Evolutionary conservation across 2,888 invertebrate species (phyloP).

Genomic region (Subacronicta megacephala): DNA sequence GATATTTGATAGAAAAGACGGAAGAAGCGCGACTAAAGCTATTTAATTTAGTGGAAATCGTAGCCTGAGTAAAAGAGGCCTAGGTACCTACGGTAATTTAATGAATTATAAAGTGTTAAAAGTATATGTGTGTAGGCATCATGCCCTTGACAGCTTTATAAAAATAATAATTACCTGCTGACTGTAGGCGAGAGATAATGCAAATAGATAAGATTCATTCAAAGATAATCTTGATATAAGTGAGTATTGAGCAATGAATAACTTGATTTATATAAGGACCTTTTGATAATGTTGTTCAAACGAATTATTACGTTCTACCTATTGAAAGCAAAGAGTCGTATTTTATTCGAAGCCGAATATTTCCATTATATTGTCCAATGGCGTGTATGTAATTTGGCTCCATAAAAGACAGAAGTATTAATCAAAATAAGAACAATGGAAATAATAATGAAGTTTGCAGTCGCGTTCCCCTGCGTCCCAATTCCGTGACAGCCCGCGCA

Average conservation of each 20-base stretch:
- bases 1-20: too few species aligned
- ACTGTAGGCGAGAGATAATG: slow-evolving; percentile 43
- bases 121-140: slow-evolving; percentile 11
- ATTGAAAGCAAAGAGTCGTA: slow-evolving; percentile 16
- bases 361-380: slow-evolving; percentile 5
- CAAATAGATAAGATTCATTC: slow-evolving; percentile 28
- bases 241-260: slow-evolving; percentile 38
- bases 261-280: slow-evolving; percentile 28
- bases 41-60: too few species aligned
- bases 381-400: slow-evolving; percentile 42
- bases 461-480: slow-evolving; percentile 57
- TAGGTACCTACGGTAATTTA: too few species aligned
- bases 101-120: slow-evolving; percentile 16
- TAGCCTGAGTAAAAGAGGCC: too few species aligned
- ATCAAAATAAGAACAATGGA: slow-evolving; percentile 57
- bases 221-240: slow-evolving; percentile 36
- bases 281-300: slow-evolving; percentile 4
- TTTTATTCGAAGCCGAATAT: not conserved
- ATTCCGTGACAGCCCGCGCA: slow-evolving; percentile 69
- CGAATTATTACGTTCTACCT: slow-evolving; percentile 22
- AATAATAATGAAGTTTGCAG: slow-evolving; percentile 59
- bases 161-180: slow-evolving; percentile 25
- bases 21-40: too few species aligned
- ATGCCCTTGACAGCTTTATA: slow-evolving; percentile 29
- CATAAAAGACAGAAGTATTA: slow-evolving; percentile 49